Percentiles rank a stretch among this genome's conserved stretches.
Conservation (phyloP, 2,113 vertebrate species). For the Myrmophylax atrothorax region DNA sequence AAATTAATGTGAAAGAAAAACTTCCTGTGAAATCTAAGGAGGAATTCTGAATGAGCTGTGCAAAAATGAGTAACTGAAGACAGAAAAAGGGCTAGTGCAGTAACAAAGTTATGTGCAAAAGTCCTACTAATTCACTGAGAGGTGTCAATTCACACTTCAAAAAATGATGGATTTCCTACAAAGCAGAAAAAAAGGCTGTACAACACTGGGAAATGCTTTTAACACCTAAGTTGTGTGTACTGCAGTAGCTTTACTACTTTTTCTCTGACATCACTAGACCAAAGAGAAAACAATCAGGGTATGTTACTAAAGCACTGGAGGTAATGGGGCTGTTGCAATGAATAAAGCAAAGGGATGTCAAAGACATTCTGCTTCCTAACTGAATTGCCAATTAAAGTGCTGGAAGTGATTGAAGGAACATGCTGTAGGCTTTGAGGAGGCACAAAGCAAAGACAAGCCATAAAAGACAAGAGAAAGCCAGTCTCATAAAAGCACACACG, state of each 20-base stretch:
- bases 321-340: neutral
- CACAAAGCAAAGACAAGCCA: neutral
- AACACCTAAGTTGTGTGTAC: neutral
- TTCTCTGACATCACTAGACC: neutral
- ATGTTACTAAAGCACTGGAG: neutral
- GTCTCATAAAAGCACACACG: neutral
- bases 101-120: neutral
- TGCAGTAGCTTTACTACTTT: neutral
- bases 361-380: neutral
- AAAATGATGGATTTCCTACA: neutral
- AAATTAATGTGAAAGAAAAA: conserved; percentile 10
- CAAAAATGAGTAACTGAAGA: neutral
- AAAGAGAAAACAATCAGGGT: neutral
- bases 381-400: neutral
- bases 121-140: neutral
- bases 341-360: neutral
- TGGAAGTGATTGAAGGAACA: neutral
- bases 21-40: neutral
- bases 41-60: neutral
- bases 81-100: neutral
- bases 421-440: neutral
- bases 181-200: neutral
- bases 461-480: neutral
- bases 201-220: neutral
- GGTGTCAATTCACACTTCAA: neutral